phyloP scores from a whole-genome alignment of 2,888 invertebrate species.

The Coleophora deauratella region DNA sequence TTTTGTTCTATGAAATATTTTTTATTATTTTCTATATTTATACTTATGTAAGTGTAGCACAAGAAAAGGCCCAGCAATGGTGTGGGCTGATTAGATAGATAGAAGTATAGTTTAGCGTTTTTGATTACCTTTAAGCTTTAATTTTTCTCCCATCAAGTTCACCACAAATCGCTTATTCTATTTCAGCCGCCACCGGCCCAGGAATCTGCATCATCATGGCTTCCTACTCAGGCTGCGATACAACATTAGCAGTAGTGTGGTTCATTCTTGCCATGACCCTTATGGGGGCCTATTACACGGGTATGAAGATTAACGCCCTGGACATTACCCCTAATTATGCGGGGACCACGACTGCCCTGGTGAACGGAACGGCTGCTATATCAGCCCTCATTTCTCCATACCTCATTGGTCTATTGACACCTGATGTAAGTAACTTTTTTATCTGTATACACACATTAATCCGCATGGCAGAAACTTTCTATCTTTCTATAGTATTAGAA shows the following conservation, averaged over 20 bases:
- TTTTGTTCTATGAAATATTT: too few relatives aligned
- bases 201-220: slow-evolving; percentile 79
- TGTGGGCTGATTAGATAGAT: too few relatives aligned
- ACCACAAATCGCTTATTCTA: too few relatives aligned
- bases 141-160: too few relatives aligned
- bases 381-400: slow-evolving; percentile 78
- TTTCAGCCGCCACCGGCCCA: slow-evolving; percentile 78
- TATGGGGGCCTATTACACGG: slow-evolving; percentile 82
- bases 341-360: slow-evolving; percentile 77
- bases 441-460: neutral
- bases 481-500: too few relatives aligned
- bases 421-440: slow-evolving; percentile 66
- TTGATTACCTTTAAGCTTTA: too few relatives aligned
- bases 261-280: slow-evolving; percentile 78
- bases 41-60: too few relatives aligned
- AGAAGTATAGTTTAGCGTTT: too few relatives aligned
- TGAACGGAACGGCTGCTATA: slow-evolving; percentile 77
- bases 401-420: slow-evolving; percentile 75
- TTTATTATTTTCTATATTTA: too few relatives aligned
- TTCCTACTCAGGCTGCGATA: slow-evolving; percentile 79
- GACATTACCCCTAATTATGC: slow-evolving; percentile 79
- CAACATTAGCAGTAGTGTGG: slow-evolving; percentile 68
- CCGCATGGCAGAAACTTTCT: too few relatives aligned
- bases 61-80: too few relatives aligned
- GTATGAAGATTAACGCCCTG: slow-evolving; percentile 78